A percentile compares a stretch with the other conserved stretches of the same genome.
These are phyloP conservation scores for Rambutsinella grinnellia DNA, from an alignment of 2,888 invertebrate species.

Conservation along the genomic window DNA sequence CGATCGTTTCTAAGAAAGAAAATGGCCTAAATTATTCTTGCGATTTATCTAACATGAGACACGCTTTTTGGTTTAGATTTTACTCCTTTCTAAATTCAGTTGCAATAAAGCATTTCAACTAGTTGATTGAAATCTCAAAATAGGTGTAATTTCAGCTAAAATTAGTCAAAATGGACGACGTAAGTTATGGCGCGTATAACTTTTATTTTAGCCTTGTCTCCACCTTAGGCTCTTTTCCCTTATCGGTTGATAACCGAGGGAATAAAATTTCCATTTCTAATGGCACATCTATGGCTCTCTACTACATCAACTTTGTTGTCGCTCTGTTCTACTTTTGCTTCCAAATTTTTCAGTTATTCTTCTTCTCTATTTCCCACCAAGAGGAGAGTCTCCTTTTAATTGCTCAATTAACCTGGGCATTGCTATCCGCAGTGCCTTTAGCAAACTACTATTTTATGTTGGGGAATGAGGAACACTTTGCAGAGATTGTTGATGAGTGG, in stretches of 20 bases:
- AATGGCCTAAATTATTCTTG: too few species aligned
- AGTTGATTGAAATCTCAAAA: too few species aligned
- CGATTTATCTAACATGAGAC: too few species aligned
- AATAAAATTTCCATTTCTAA: conserved; percentile 5
- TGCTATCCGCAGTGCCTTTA: conserved; percentile 39
- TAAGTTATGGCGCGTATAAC: conserved; percentile 47
- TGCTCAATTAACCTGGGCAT: conserved; percentile 42
- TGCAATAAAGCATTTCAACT: too few species aligned
- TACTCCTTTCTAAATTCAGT: too few species aligned
- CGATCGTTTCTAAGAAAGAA: too few species aligned
- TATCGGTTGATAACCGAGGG: conserved; percentile 31
- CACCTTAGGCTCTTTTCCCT: conserved; percentile 42
- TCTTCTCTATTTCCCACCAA: conserved; percentile 6
- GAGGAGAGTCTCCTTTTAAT: conserved; percentile 19
- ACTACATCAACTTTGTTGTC: conserved; percentile 37
- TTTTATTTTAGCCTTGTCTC: conserved; percentile 43
- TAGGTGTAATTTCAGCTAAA: too few species aligned
- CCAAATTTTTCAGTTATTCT: conserved; percentile 40
- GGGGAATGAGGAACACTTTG: conserved; percentile 45
- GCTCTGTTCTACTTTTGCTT: conserved; percentile 27
- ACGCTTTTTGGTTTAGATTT: too few species aligned
- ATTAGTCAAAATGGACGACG: conserved; percentile 46
- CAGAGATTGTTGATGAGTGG: conserved; percentile 46
- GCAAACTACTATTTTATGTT: conserved; percentile 35
- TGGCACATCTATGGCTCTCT: conserved; percentile 30